Evolutionary conservation across 2,113 vertebrate genomes (phyloP).

Genomic region (Origma solitaria): DNA sequence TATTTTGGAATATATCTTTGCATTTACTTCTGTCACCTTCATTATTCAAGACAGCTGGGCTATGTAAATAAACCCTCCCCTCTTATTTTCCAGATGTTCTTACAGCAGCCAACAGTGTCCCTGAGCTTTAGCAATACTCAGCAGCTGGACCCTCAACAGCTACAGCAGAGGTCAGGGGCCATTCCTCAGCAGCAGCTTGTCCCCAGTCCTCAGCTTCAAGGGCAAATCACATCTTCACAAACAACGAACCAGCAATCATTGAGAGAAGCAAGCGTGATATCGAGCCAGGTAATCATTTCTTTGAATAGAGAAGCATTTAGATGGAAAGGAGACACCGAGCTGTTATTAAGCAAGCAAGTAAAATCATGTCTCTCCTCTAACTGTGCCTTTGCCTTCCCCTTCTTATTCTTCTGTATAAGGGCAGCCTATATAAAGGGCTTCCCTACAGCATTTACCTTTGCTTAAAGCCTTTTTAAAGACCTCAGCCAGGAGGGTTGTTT

Average conservation of each 20-base stretch:
- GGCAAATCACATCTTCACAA: constrained; percentile 61
- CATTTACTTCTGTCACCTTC: background rate
- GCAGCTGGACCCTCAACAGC: constrained; percentile 52
- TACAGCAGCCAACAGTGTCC: constrained; percentile 67
- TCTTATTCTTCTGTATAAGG: background rate
- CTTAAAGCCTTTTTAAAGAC: background rate
- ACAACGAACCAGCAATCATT: constrained; percentile 62
- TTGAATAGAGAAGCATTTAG: background rate
- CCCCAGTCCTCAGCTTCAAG: constrained; percentile 56
- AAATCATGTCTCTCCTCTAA: background rate
- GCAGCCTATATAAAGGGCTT: background rate
- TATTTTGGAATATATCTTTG: background rate
- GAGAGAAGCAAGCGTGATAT: constrained; percentile 56
- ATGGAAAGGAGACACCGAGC: background rate
- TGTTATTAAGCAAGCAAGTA: background rate
- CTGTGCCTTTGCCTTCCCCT: background rate
- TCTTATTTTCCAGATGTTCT: constrained; percentile 70
- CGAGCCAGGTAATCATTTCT: constrained; percentile 55
- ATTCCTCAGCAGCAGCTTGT: constrained; percentile 62
- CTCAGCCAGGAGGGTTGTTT: background rate
- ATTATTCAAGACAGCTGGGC: background rate
- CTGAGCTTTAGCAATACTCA: constrained; percentile 67
- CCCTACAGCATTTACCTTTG: background rate
- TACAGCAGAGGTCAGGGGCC: constrained; percentile 54
- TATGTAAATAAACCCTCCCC: background rate